Evolutionary conservation across 2,797 vertebrate genomes (phyloP).

Genomic region (Microcaecilia unicolor): DNA sequence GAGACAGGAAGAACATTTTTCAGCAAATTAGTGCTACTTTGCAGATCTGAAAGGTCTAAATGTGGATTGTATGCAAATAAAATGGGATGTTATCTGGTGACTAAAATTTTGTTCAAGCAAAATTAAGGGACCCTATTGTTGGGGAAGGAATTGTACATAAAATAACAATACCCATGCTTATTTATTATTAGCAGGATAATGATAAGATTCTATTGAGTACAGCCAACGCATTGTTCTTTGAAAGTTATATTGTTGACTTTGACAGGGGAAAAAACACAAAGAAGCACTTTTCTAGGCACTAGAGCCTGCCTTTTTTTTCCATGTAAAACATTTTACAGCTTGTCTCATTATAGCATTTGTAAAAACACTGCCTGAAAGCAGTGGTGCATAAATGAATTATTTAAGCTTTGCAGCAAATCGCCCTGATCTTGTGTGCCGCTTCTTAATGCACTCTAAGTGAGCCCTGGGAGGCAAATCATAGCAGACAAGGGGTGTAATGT

Average conservation of each 20-base stretch:
- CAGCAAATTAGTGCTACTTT: too few relatives aligned
- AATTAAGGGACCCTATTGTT: too few relatives aligned
- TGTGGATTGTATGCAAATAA: too few relatives aligned
- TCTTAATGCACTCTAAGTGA: conserved; percentile 72
- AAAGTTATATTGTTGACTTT: conserved; percentile 34
- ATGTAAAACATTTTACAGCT: conserved; percentile 72
- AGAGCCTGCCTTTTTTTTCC: conserved; percentile 24
- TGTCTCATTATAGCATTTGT: conserved; percentile 82
- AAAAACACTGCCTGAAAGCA: conserved; percentile 78
- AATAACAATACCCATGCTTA: too few relatives aligned
- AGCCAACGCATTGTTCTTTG: too few relatives aligned
- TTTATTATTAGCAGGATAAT: too few relatives aligned
- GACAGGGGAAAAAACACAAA: conserved; percentile 28
- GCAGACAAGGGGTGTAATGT: conserved; percentile 63
- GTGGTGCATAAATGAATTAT: conserved; percentile 84
- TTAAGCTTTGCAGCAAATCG: conserved; percentile 71
- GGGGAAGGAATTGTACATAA: too few relatives aligned
- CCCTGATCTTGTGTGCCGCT: conserved; percentile 57
- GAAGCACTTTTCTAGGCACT: conserved; percentile 29
- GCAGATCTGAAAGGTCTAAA: too few relatives aligned
- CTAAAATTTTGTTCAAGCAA: too few relatives aligned
- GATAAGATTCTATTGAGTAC: too few relatives aligned
- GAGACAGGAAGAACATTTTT: too few relatives aligned
- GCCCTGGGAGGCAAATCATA: conserved; percentile 71
- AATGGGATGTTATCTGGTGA: too few relatives aligned